Percentiles rank a stretch among this genome's conserved stretches.
Conservation (phyloP, 1,140 invertebrate genomes). For the Trichogramma pretiosum region DNA sequence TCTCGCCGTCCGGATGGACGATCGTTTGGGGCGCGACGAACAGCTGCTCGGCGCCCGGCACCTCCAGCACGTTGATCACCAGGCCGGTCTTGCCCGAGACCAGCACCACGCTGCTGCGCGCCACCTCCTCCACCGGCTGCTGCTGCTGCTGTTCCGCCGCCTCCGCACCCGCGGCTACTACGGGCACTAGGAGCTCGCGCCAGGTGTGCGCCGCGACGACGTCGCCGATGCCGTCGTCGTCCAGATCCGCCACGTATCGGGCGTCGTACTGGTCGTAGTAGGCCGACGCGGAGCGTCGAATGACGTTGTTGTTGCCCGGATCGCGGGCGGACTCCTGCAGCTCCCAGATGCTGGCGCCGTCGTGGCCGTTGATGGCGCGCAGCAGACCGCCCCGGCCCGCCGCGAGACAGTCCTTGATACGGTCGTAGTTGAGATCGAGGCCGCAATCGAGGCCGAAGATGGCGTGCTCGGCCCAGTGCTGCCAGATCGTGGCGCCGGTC, state of each 20-base stretch:
- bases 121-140: conserved; percentile 43
- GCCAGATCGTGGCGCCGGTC: conserved; percentile 67
- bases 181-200: no score
- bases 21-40: conserved; percentile 62
- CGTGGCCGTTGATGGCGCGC: conserved; percentile 57
- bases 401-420: conserved; percentile 62
- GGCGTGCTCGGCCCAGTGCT: conserved; percentile 63
- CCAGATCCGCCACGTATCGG: conserved; percentile 62
- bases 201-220: conserved; percentile 61
- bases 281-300: no score
- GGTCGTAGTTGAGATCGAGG: conserved; percentile 63
- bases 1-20: conserved; percentile 48
- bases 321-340: conserved; percentile 44
- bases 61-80: conserved; percentile 53
- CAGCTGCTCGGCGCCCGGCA: conserved; percentile 62
- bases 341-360: conserved; percentile 62
- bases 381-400: conserved; percentile 67
- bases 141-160: conserved; percentile 38
- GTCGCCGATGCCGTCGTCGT: conserved; percentile 64
- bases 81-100: conserved; percentile 63
- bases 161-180: no score
- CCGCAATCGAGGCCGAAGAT: conserved; percentile 69
- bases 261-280: conserved; percentile 55
- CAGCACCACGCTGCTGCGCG: no score
- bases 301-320: no score